A percentile compares a stretch with the other conserved stretches of the same genome.
Conservation (phyloP, 2,113 vertebrate species). For the Pavo muticus region DNA sequence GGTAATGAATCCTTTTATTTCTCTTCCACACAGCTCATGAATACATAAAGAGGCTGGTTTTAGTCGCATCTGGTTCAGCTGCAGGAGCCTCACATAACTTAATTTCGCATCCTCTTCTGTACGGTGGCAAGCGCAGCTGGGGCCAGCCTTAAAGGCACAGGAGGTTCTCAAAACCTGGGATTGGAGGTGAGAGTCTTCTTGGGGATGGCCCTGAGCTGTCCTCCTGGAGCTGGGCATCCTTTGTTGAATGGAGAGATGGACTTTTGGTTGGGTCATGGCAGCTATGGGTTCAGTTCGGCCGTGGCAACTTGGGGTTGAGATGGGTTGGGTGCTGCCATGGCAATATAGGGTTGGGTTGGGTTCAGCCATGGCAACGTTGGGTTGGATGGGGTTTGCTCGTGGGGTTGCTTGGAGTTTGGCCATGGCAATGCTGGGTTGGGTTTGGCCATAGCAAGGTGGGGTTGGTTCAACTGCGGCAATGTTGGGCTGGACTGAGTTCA, state of each 20-base stretch:
- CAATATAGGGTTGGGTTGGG: too few relatives aligned
- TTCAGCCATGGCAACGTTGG: too few relatives aligned
- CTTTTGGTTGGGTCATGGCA: neutral
- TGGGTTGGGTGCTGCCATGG: too few relatives aligned
- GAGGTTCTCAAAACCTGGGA: neutral
- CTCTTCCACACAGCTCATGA: constrained; percentile 94
- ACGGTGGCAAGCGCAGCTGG: constrained; percentile 79
- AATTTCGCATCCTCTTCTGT: constrained; percentile 64
- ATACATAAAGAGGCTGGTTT: constrained; percentile 90
- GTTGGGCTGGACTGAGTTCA: too few relatives aligned
- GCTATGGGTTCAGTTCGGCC: neutral
- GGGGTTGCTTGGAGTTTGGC: too few relatives aligned
- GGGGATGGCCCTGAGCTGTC: neutral
- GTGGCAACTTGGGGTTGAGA: too few relatives aligned
- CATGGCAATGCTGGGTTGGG: too few relatives aligned
- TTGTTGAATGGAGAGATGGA: neutral
- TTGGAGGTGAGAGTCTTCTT: rapidly evolving
- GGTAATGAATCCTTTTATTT: constrained; percentile 99
- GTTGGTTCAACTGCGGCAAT: too few relatives aligned
- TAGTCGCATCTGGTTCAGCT: constrained; percentile 75
- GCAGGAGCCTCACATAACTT: constrained; percentile 69
- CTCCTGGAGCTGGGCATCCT: neutral
- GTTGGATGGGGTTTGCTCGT: too few relatives aligned
- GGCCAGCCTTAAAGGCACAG: constrained; percentile 76
- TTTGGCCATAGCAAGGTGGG: too few relatives aligned